Base-by-base conservation (phyloP, 2,113 vertebrate genomes). In the Triplophysa siluroides region DNA sequence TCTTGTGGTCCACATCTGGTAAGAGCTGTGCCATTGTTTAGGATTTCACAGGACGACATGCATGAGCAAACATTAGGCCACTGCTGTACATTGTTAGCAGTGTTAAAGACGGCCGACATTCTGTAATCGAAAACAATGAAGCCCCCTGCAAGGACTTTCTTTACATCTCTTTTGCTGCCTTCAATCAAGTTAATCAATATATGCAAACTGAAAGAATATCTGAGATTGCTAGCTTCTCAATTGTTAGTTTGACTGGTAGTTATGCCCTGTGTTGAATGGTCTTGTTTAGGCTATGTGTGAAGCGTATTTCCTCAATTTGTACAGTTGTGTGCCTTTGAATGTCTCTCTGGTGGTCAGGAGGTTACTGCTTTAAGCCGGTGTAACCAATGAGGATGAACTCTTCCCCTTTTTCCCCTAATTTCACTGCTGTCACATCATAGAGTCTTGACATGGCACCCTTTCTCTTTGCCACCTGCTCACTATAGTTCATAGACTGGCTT, bases 51-150 rank as follows among this genome's bases (percentile, higher is more conserved):
- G 83, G 29, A 79, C 76, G 64, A 80, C 56, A 88, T 85, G 89
- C 90, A 89, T 91, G 83, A 92, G 71, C 78, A 84, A 86, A 77
- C 82, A 38, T 73, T 82, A 68, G 83, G 74, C 14, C 79, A 29
- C 83, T 85, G 84, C 76, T 88, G 89, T 85, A 86, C 81, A 87
- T 91, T 86, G 84, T 89, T 84, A 83, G 81, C 60, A 73, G 72
- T 70, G 60, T 83, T 78, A 78, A 78, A 89, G 87, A 83, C 70
- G 64, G 79, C 66, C 45, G 50, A 78, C 83, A 78, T 84, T 64
- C 82, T 87, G 87, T 89, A 86, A 89, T 64, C 72, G 56, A 77
- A 86, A 84, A 91, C 91, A 91, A 87, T 88, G 52, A 62, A 81
- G 78, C 79, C 80, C 83, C 80, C 78, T 69, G 18, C 65, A 78